These are phyloP conservation scores for Gymnarchus niloticus DNA, from an alignment of 2,113 vertebrate species.

Conservation along the genomic window DNA sequence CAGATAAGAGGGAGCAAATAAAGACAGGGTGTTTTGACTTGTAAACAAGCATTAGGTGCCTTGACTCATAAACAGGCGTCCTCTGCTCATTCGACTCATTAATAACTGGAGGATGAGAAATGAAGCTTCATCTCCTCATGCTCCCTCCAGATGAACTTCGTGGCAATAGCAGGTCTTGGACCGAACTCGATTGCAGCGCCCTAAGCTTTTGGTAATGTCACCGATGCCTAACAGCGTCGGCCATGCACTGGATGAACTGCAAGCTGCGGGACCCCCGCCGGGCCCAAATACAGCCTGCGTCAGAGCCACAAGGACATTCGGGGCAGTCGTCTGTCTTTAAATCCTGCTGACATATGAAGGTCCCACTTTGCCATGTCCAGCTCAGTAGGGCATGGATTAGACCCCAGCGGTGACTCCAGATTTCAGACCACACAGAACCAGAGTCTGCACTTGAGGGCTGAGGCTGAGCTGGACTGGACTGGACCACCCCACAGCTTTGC, in stretches of 20 bases:
- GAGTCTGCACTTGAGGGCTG: neutral
- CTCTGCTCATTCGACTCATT: neutral
- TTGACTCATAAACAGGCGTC: neutral
- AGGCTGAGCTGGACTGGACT: neutral
- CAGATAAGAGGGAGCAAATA: slow-evolving; percentile 4
- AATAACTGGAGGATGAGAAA: neutral
- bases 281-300: neutral
- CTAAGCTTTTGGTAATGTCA: neutral
- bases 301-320: neutral
- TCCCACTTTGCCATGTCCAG: neutral
- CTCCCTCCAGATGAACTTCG: neutral
- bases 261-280: neutral
- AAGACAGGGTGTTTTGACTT: neutral
- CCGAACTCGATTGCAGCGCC: neutral
- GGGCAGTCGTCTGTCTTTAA: neutral
- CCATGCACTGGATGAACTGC: too few species aligned
- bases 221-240: neutral
- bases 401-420: neutral
- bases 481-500: neutral
- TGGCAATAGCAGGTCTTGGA: too few species aligned
- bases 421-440: neutral
- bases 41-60: neutral
- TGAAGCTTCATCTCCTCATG: neutral
- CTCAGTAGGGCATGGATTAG: neutral
- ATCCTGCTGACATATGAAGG: neutral